These are phyloP conservation scores for Emys orbicularis DNA, from an alignment of 2,797 vertebrate genomes.

Conservation along the genomic window DNA sequence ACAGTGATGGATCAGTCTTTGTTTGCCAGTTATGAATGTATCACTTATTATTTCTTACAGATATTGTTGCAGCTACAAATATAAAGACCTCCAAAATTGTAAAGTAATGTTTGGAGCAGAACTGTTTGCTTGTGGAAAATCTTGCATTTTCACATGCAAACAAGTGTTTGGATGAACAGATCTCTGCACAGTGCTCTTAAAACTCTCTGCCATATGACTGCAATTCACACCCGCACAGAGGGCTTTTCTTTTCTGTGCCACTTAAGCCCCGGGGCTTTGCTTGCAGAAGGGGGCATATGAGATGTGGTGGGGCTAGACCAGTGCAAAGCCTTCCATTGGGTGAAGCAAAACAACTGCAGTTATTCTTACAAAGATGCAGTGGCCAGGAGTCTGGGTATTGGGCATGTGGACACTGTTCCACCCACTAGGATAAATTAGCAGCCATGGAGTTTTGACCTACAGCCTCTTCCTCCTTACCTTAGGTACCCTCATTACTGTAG, in stretches of 20 bases:
- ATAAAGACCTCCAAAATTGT: constrained; percentile 6
- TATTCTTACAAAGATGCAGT: neutral
- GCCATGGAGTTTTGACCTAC: neutral
- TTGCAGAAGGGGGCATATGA: neutral
- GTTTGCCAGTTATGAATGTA: constrained; percentile 18
- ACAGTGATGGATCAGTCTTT: neutral
- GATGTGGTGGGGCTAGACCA: neutral
- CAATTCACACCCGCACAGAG: neutral
- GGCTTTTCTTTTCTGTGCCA: neutral
- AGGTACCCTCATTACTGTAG: neutral
- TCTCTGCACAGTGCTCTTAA: constrained; percentile 24
- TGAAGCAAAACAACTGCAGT: neutral
- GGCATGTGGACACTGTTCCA: neutral
- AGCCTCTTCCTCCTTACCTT: neutral
- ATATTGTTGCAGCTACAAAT: constrained; percentile 1
- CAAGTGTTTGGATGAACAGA: neutral
- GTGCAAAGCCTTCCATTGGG: neutral
- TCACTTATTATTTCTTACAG: neutral
- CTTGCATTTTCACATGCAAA: neutral
- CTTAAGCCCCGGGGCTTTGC: neutral
- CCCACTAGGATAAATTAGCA: neutral
- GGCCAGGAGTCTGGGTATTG: neutral
- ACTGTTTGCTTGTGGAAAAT: neutral
- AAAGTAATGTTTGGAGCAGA: neutral
- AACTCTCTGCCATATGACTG: neutral